Conservation (phyloP, 2,888 invertebrate species). For the Xestia c-nigrum region DNA sequence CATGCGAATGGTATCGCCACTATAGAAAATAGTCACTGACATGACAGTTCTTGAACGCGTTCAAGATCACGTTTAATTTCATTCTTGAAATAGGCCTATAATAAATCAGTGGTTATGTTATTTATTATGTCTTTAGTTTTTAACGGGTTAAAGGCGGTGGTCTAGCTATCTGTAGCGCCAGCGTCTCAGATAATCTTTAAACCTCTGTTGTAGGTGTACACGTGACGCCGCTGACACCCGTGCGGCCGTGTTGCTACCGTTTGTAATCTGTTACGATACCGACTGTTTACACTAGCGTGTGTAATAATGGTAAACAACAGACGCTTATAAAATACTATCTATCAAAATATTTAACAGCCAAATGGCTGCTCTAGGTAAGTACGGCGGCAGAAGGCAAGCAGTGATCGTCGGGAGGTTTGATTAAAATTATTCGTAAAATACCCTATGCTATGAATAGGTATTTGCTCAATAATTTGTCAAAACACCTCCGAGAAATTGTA, state of each 20-base stretch:
- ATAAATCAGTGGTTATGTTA: background rate
- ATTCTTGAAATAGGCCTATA: no score
- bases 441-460: background rate
- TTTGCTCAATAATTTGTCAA: background rate
- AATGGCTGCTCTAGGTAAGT: slow-evolving; percentile 21
- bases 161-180: slow-evolving; percentile 38
- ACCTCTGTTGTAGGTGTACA: slow-evolving; percentile 23
- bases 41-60: no score
- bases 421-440: background rate
- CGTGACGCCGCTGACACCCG: slow-evolving; percentile 44
- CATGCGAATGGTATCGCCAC: background rate
- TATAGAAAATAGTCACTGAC: background rate
- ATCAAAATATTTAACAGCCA: slow-evolving; percentile 32
- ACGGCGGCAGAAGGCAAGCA: background rate
- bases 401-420: background rate
- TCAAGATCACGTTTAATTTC: no score
- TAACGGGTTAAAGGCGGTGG: slow-evolving; percentile 41
- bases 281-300: slow-evolving; percentile 46
- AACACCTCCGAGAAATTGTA: background rate
- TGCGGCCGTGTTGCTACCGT: slow-evolving; percentile 33
- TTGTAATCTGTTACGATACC: slow-evolving; percentile 49
- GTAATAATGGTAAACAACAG: slow-evolving; percentile 46
- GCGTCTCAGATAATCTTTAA: slow-evolving; percentile 53
- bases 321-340: slow-evolving; percentile 24
- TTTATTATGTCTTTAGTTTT: slow-evolving; percentile 30